Percentiles rank a stretch among this genome's conserved stretches.
These are phyloP conservation scores for Origma solitaria DNA, from an alignment of 2,113 vertebrate genomes.

Conservation along the genomic window DNA sequence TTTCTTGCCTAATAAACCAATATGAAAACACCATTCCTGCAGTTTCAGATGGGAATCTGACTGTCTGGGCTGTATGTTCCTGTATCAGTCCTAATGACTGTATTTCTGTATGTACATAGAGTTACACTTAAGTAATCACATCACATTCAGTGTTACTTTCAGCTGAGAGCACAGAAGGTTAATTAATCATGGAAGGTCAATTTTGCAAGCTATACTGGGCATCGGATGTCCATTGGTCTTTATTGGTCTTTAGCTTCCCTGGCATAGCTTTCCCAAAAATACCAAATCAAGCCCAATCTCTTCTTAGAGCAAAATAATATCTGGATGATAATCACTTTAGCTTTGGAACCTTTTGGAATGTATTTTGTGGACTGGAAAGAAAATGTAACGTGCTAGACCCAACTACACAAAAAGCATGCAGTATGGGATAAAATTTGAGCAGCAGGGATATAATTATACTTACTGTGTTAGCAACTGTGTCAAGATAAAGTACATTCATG, in stretches of 20 bases:
- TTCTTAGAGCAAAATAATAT: not conserved
- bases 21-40: not conserved
- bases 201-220: not conserved
- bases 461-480: not conserved
- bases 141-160: not conserved
- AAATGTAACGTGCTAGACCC: not conserved
- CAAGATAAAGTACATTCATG: not conserved
- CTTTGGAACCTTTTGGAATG: not conserved
- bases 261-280: not conserved
- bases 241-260: not conserved
- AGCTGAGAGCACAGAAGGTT: not conserved
- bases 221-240: not conserved
- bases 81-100: not conserved
- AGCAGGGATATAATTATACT: not conserved
- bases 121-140: not conserved
- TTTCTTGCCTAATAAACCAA: not conserved
- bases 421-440: not conserved
- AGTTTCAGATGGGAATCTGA: not conserved
- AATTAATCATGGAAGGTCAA: not conserved
- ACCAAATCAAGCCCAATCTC: not conserved
- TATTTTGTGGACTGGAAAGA: not conserved
- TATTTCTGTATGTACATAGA: not conserved
- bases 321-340: not conserved
- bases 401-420: not conserved
- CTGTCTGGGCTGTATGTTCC: not conserved